Evolutionary conservation across 2,113 vertebrate species (phyloP), one percentile per base, ranked within the genome.

Genomic region (Sturnus vulgaris): DNA sequence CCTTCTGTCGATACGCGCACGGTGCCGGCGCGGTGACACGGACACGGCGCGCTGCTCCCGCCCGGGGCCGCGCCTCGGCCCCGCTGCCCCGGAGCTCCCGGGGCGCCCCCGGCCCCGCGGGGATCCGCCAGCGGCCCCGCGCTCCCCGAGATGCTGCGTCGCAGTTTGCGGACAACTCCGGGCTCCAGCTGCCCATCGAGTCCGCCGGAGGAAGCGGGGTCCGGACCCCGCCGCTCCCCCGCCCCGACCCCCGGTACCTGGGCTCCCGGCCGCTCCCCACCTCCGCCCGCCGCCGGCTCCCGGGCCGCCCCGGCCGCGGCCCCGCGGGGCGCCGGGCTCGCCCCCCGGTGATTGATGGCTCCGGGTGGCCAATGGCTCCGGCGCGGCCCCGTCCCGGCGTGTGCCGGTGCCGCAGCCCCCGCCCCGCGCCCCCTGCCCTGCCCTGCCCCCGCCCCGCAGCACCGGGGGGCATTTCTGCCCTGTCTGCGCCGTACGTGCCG

Each of bases 231-330:
- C 20, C 55, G 5, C 14, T 39, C 25, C 39, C 47, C 60, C 39
- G 6, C 56, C 56, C 60, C 46, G 42, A 40, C 33, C 55, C 18
- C 20, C 46, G 25, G 39, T 80, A 73, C 89, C 89, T 80, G 68
- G 12, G 39, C 61, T 69, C 92, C 66, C 42, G 31, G 63, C 88
- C 93, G 84, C 81, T 66, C 75, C 93, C 96, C 59, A 6, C 50
- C 71, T 49, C 71, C 24, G 53, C 72, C 72, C 42, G 39, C 60
- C 40, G 56, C 70, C 18, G 69, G 39, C 78, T 82, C 53, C 96
- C 66, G 71, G 94, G 94, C 90, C 93, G 86, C 93, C 92, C 77
- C 60, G 79, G 56, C 71, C 71, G 75, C 68, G 91, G 77, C 93
- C 82, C 69, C 60, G 70, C 88, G 72, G 91, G 76, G 46, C 66